These are phyloP conservation scores for Caprella mutica DNA, from an alignment of 2,888 invertebrate species.

Conservation along the genomic window DNA sequence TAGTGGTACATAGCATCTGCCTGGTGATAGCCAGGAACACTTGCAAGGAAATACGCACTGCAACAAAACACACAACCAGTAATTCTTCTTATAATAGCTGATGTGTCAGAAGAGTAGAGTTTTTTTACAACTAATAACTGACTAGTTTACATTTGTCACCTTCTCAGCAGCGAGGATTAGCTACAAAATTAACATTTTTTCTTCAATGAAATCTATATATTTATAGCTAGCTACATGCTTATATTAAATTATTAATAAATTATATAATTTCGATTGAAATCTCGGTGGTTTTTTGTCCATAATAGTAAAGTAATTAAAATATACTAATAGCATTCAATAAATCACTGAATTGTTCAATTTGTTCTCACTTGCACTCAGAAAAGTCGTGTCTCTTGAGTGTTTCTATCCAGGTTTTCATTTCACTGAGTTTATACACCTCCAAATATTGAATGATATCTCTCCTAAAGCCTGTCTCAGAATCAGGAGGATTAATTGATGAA, in stretches of 20 bases:
- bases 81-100: background rate
- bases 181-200: background rate
- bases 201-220: background rate
- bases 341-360: background rate
- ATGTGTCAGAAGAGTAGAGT: background rate
- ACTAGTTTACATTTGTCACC: no score
- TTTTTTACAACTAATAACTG: no score
- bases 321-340: background rate
- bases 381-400: conserved; percentile 68
- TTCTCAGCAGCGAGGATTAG: no score
- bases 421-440: conserved; percentile 55
- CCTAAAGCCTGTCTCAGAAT: conserved; percentile 75
- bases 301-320: background rate
- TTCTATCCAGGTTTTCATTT: conserved; percentile 60
- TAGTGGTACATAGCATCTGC: conserved; percentile 49
- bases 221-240: no score
- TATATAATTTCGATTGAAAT: no score
- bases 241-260: no score
- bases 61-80: conserved; percentile 13
- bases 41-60: conserved; percentile 74
- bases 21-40: conserved; percentile 70
- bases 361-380: conserved; percentile 62
- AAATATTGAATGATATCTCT: conserved; percentile 63
- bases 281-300: background rate
- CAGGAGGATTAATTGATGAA: conserved; percentile 39